phyloP scores from a whole-genome alignment of 2,888 invertebrate genomes.

The Bombyx huttoni region DNA sequence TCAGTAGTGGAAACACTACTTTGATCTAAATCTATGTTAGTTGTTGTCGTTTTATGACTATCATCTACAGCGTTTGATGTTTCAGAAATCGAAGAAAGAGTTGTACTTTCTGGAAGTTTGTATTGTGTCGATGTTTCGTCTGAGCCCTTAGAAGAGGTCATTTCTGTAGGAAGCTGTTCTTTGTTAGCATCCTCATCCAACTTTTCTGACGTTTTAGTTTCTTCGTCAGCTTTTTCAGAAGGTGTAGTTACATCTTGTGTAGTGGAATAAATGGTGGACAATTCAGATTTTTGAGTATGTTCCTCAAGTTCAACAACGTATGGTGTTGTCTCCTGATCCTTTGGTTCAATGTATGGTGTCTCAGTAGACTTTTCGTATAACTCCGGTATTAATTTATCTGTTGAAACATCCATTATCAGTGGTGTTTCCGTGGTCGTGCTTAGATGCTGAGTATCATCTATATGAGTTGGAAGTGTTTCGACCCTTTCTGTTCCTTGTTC shows the following conservation, averaged over 20 bases:
- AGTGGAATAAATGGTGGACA: conserved; percentile 10
- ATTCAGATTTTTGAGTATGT: conserved; percentile 33
- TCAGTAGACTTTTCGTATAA: conserved; percentile 4
- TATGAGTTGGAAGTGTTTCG: conserved; percentile 4
- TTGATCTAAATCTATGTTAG: conserved; percentile 8
- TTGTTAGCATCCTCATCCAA: conserved; percentile 6
- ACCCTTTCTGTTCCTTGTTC: not conserved
- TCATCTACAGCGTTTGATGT: conserved; percentile 5
- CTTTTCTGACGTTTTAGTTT: conserved; percentile 14
- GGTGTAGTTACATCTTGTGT: conserved; percentile 8
- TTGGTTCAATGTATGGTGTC: conserved; percentile 7
- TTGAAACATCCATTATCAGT: not conserved
- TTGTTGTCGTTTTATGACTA: conserved; percentile 1
- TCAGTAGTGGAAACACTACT: conserved; percentile 9
- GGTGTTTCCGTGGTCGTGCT: not conserved
- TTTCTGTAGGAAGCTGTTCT: conserved; percentile 10
- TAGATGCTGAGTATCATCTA: not conserved
- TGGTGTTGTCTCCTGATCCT: conserved; percentile 11
- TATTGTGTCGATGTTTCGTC: conserved; percentile 8
- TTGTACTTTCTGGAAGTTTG: conserved; percentile 6
- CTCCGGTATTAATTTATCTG: not conserved
- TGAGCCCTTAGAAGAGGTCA: conserved; percentile 12
- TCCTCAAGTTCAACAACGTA: conserved; percentile 43
- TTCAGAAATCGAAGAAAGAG: conserved; percentile 4
- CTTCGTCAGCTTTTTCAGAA: conserved; percentile 8